A percentile compares a stretch with the other conserved stretches of the same genome.
Conservation (phyloP, 2,113 vertebrate species). For the Mus pahari region DNA sequence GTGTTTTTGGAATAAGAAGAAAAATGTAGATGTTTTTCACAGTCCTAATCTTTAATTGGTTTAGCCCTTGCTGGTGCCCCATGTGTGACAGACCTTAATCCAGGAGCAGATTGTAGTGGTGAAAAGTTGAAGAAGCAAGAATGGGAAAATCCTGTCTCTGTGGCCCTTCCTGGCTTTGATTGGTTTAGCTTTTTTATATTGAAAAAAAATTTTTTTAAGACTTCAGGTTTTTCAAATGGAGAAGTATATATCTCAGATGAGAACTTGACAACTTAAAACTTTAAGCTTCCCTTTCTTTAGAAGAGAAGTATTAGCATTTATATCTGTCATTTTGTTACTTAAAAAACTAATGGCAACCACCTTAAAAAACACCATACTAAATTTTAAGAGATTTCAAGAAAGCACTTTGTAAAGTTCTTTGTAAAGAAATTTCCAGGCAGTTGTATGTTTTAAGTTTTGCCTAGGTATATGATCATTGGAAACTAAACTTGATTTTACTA, state of each 20-base stretch:
- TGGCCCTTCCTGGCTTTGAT: constrained; percentile 65
- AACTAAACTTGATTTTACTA: constrained; percentile 48
- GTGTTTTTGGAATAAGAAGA: neutral
- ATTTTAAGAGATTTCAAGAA: constrained; percentile 42
- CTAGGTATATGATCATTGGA: constrained; percentile 10
- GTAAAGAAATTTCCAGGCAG: neutral
- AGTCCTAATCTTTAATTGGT: neutral
- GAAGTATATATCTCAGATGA: constrained; percentile 47
- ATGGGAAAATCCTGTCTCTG: constrained; percentile 62
- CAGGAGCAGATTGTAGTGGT: constrained; percentile 27
- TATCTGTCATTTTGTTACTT: neutral
- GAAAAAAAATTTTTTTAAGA: constrained; percentile 56
- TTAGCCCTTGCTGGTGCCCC: neutral
- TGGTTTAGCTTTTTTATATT: constrained; percentile 58
- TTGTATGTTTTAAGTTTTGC: constrained; percentile 12
- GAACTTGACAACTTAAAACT: constrained; percentile 43
- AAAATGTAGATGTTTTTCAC: neutral
- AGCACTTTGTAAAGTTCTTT: constrained; percentile 1
- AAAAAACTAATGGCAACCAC: neutral
- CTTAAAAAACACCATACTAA: neutral
- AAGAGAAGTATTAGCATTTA: constrained; percentile 44
- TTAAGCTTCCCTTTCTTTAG: neutral
- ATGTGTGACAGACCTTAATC: neutral
- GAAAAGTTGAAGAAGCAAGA: constrained; percentile 43
- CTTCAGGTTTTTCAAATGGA: constrained; percentile 12